Conservation (phyloP, 2,113 vertebrate species). For the Chaenogobius annularis region DNA sequence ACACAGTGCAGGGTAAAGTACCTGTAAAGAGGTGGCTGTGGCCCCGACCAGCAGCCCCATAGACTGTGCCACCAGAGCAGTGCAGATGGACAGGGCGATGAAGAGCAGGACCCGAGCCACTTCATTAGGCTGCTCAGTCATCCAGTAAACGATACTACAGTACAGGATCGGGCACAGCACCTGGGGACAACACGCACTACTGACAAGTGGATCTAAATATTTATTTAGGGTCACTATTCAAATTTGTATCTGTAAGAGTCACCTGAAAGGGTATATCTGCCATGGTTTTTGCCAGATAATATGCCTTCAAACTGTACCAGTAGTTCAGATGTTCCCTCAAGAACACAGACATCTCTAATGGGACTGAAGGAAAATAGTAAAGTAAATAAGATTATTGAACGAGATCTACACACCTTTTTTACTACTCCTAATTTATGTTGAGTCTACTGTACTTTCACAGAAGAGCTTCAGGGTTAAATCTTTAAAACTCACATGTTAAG, state of each 20-base stretch:
- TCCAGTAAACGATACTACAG: slow-evolving; percentile 98
- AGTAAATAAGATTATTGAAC: not conserved
- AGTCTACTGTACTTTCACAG: no score
- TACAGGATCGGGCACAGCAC: slow-evolving; percentile 92
- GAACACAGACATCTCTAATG: slow-evolving; percentile 94
- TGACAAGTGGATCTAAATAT: not conserved
- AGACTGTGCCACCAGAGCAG: slow-evolving; percentile 93
- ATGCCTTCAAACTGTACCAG: slow-evolving; percentile 98
- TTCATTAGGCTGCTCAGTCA: slow-evolving; percentile 94
- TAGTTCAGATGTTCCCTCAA: slow-evolving; percentile 95
- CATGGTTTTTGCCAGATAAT: slow-evolving; percentile 97
- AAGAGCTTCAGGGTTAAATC: no score
- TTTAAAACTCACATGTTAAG: slow-evolving; percentile 87
- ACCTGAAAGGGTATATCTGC: slow-evolving; percentile 98
- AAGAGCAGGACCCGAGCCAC: slow-evolving; percentile 91
- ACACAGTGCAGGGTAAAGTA: slow-evolving; percentile 43
- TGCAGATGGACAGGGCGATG: slow-evolving; percentile 87
- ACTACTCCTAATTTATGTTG: no score
- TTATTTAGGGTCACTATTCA: not conserved
- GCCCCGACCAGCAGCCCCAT: slow-evolving; percentile 93
- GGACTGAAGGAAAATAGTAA: slow-evolving; percentile 77
- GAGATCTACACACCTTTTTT: no score
- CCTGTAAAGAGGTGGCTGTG: slow-evolving; percentile 91
- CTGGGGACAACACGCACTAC: slow-evolving; percentile 60
- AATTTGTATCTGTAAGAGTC: slow-evolving; percentile 39